These are phyloP conservation scores for Leptinotarsa defecta DNA, from an alignment of 1,140 invertebrate species.

Conservation along the genomic window DNA sequence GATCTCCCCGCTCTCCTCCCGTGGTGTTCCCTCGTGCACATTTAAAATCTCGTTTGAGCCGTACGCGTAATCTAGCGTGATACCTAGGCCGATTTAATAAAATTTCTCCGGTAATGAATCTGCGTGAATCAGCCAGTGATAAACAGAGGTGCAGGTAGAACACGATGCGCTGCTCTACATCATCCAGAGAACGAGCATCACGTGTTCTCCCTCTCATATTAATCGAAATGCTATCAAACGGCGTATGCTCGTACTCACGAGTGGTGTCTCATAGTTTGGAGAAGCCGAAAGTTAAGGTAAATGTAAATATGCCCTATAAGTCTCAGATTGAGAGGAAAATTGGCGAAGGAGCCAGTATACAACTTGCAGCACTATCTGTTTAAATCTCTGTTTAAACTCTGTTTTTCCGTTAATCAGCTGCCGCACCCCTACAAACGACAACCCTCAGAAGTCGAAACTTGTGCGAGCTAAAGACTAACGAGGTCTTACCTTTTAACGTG, in stretches of 20 bases:
- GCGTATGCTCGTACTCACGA: constrained; percentile 8
- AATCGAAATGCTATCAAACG: constrained; percentile 30
- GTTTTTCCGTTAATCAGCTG: no score
- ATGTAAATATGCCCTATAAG: no score
- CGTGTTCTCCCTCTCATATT: constrained; percentile 28
- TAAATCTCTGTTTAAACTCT: no score
- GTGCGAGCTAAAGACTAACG: no score
- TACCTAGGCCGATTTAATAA: constrained; percentile 11
- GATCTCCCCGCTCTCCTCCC: background rate
- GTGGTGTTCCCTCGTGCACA: background rate
- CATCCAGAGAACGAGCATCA: constrained; percentile 26
- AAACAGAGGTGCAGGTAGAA: constrained; percentile 5
- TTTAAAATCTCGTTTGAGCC: background rate
- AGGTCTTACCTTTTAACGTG: no score
- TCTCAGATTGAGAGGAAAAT: no score
- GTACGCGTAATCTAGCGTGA: constrained; percentile 10
- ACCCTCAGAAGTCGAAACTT: no score
- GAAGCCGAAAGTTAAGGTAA: no score
- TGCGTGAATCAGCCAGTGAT: constrained; percentile 16
- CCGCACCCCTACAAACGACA: no score
- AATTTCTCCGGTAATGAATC: constrained; percentile 18
- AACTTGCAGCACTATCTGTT: no score
- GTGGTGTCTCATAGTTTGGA: background rate
- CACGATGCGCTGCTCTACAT: constrained; percentile 14
- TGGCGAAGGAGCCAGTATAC: no score